Base-by-base conservation (phyloP, 2,797 vertebrate genomes). In the Holocentrus rufus region DNA sequence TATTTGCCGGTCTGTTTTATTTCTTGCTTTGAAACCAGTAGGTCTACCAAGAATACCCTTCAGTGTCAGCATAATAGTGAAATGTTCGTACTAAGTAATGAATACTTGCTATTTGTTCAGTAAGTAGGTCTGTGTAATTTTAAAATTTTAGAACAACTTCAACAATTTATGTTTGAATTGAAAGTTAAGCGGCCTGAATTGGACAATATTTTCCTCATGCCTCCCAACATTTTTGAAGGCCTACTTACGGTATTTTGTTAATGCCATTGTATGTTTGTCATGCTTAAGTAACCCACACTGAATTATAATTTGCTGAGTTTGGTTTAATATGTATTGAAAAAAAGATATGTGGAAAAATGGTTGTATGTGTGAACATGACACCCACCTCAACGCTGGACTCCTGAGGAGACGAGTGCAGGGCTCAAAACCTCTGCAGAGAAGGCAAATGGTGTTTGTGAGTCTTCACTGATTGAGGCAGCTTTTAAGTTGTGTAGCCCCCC, bases 401-500 rank as follows among this genome's bases (percentile, higher is more conserved):
- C 75, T 15, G 79, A 80, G 90, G 88, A 92, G 85, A 86, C 77
- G 66, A 90, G 90, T 76, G 92, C 89, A 91, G 94, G 92, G 85
- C 92, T 91, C 92, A 90, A 93, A 91, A 87, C 93, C 81, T 94
- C 94, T 91, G 88, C 92, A 90, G 90, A 93, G 93, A 82, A 84
- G 82, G 83, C 84, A 65, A 76, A 82, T 95, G 93, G 92, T 95
- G 94, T 95, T 96, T 96, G 95, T 96, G 93, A 95, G 95, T 95
- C 96, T 96, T 95, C 88, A 82, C 95, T 95, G 94, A 94, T 31
- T 92, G 96, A 96, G 96, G 95, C 95, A 95, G 95, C 96, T 95
- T 95, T 91, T 93, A 94, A 95, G 93, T 96, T 96, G 95, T 97
- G 95, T 97, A 95, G 96, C 95, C 96, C 94, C 94, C n/a, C n/a